Percentiles rank a stretch among this genome's conserved stretches.
Evolutionary conservation across 2,113 vertebrate species (phyloP).

Genomic region (Falcunculus frontatus): DNA sequence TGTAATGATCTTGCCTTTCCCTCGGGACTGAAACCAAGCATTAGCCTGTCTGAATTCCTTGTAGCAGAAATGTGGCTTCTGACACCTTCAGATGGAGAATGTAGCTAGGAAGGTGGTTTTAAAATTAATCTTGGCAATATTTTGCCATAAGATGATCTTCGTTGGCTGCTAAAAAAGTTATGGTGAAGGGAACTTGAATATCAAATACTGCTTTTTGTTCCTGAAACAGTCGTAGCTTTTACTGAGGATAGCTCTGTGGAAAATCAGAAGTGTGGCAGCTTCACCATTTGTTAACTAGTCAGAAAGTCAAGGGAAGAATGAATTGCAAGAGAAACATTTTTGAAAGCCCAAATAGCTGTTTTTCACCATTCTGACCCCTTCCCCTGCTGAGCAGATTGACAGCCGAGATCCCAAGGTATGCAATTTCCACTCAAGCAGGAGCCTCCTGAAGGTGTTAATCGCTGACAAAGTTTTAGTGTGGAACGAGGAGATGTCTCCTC

Average conservation of each 20-base stretch:
- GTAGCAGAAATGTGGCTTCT: neutral
- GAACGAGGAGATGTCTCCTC: neutral
- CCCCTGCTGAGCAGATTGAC: neutral
- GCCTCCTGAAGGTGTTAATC: neutral
- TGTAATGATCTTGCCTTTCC: neutral
- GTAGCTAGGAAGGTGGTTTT: neutral
- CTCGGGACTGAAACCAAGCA: neutral
- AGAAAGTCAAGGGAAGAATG: neutral
- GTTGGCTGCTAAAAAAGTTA: neutral
- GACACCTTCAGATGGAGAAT: neutral
- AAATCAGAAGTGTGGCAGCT: neutral
- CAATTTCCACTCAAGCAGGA: neutral
- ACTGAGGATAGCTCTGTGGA: neutral
- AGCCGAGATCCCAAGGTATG: neutral
- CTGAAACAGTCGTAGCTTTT: neutral
- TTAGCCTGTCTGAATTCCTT: neutral
- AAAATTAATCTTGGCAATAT: neutral
- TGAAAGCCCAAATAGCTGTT: neutral
- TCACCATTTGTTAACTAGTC: neutral
- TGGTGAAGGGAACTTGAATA: neutral
- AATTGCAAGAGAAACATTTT: neutral
- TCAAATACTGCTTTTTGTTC: neutral
- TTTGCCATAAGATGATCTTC: neutral
- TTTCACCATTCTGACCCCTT: neutral
- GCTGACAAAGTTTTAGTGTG: neutral